phyloP scores from a whole-genome alignment of 2,888 invertebrate genomes.

The Leistus spinibarbis region DNA sequence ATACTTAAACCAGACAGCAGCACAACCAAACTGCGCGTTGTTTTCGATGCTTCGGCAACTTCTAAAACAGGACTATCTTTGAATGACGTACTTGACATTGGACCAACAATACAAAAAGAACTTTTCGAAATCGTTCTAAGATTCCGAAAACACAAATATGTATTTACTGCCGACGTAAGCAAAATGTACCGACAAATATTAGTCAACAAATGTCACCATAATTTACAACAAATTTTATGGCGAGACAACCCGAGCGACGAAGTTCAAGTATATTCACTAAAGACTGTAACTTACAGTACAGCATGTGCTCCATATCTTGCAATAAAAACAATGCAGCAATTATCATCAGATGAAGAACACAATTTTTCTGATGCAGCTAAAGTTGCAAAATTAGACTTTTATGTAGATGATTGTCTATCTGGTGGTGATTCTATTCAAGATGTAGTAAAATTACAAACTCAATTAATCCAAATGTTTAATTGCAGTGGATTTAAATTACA shows the following conservation, averaged over 20 bases:
- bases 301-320: slow-evolving; percentile 29
- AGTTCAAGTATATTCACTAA: slow-evolving; percentile 1
- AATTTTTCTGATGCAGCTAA: slow-evolving; percentile 34
- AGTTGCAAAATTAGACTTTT: slow-evolving; percentile 40
- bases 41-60: slow-evolving; percentile 23
- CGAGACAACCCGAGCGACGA: neutral
- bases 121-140: slow-evolving; percentile 38
- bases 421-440: slow-evolving; percentile 23
- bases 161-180: slow-evolving; percentile 39
- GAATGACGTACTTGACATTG: slow-evolving; percentile 6
- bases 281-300: slow-evolving; percentile 11
- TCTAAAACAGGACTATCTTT: slow-evolving; percentile 5
- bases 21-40: slow-evolving; percentile 25
- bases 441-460: slow-evolving; percentile 14
- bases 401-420: slow-evolving; percentile 43
- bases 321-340: slow-evolving; percentile 25
- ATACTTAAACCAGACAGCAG: slow-evolving; percentile 20
- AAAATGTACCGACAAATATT: slow-evolving; percentile 42
- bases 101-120: slow-evolving; percentile 34
- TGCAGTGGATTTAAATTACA: neutral
- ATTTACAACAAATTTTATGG: slow-evolving; percentile 35
- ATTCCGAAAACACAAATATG: slow-evolving; percentile 37
- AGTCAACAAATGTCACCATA: slow-evolving; percentile 30
- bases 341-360: slow-evolving; percentile 28
- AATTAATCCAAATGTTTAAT: slow-evolving; percentile 4